A percentile compares a stretch with the other conserved stretches of the same genome.
Evolutionary conservation across 1,140 invertebrate species (phyloP).

Genomic region (Bemisia tabaci): DNA sequence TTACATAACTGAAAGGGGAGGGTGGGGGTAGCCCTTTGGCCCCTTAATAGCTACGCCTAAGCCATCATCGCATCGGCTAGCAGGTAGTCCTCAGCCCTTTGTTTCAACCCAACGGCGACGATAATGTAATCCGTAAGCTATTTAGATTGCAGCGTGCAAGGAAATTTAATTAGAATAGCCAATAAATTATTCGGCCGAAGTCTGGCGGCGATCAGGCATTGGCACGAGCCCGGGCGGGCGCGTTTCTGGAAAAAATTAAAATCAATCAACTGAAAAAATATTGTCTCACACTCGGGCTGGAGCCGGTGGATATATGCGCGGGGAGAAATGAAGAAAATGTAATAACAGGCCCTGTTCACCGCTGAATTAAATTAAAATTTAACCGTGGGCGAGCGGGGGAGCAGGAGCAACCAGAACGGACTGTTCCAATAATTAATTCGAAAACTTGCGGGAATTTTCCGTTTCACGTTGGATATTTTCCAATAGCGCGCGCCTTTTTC

Average conservation of each 20-base stretch:
- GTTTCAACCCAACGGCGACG: no score
- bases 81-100: no score
- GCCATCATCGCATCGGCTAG: no score
- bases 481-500: no score
- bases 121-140: no score
- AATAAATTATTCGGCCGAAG: neutral
- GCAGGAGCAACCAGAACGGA: neutral
- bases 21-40: no score
- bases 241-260: neutral
- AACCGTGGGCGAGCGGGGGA: neutral
- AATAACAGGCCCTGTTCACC: neutral
- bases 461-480: neutral
- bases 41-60: no score
- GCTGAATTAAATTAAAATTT: neutral
- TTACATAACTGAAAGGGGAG: no score
- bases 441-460: neutral
- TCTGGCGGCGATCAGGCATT: neutral
- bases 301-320: neutral
- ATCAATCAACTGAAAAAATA: neutral
- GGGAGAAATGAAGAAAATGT: neutral
- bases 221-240: neutral
- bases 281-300: neutral
- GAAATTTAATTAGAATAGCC: neutral
- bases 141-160: no score
- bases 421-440: neutral